phyloP scores from a whole-genome alignment of 2,113 vertebrate species.

The Pomatostomus ruficeps region DNA sequence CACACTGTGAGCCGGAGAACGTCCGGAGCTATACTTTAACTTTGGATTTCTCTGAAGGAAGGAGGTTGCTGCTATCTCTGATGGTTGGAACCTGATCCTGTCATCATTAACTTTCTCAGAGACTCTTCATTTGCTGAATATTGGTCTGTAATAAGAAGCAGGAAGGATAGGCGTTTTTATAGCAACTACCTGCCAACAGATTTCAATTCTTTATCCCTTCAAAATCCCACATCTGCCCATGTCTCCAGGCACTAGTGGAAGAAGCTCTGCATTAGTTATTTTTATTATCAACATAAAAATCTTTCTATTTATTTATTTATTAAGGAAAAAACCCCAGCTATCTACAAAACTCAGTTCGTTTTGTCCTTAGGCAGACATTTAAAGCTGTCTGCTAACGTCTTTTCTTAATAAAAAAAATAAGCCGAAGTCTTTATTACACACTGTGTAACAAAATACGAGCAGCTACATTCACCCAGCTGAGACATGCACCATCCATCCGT shows the following conservation, averaged over 20 bases:
- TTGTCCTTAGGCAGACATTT: conserved; percentile 68
- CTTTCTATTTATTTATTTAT: conserved; percentile 68
- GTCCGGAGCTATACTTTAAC: neutral
- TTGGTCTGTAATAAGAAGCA: conserved; percentile 52
- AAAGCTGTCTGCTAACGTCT: conserved; percentile 55
- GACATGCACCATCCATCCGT: neutral
- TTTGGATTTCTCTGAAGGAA: conserved; percentile 26
- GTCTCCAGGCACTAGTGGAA: conserved; percentile 59
- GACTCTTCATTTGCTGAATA: conserved; percentile 35
- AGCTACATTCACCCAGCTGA: neutral
- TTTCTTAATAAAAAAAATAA: conserved; percentile 56
- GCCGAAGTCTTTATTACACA: conserved; percentile 59
- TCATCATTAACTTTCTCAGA: conserved; percentile 49
- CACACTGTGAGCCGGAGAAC: neutral
- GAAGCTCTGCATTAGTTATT: conserved; percentile 68
- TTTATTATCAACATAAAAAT: conserved; percentile 74
- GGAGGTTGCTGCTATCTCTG: conserved; percentile 9
- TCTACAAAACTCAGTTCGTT: conserved; percentile 60
- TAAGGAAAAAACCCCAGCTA: conserved; percentile 49
- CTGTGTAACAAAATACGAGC: neutral
- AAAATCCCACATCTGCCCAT: conserved; percentile 66
- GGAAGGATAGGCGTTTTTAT: conserved; percentile 55
- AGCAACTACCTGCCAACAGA: conserved; percentile 66
- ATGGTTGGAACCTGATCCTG: conserved; percentile 31
- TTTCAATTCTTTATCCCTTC: conserved; percentile 69